A percentile compares a stretch with the other conserved stretches of the same genome.
These are phyloP conservation scores for Apaloderma vittatum DNA, from an alignment of 2,113 vertebrate species.

Conservation along the genomic window DNA sequence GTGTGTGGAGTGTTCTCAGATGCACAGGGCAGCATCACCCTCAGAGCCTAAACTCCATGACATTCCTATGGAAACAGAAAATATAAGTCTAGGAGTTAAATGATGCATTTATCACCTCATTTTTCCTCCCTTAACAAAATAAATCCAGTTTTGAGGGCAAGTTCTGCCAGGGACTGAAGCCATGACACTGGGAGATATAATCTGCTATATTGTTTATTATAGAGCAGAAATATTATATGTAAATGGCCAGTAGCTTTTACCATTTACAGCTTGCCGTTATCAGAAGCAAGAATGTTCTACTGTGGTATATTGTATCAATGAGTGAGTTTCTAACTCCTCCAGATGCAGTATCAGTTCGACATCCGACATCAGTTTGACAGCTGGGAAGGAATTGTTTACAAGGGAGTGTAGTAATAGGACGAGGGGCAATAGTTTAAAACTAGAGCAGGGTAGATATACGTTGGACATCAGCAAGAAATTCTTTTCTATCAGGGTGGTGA, in stretches of 20 bases:
- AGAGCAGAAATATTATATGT: not conserved
- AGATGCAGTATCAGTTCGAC: not conserved
- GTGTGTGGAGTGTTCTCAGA: not conserved
- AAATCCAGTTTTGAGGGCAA: not conserved
- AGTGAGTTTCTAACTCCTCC: not conserved
- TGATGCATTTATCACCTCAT: not conserved
- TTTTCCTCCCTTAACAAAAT: not conserved
- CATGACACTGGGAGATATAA: not conserved
- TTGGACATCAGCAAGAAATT: too few species aligned
- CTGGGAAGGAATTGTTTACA: too few species aligned
- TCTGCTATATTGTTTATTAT: not conserved
- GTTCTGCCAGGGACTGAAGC: not conserved
- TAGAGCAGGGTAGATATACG: too few species aligned
- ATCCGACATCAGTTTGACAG: not conserved
- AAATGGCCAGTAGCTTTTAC: not conserved
- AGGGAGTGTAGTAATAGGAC: too few species aligned
- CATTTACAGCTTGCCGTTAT: not conserved
- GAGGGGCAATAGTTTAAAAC: too few species aligned
- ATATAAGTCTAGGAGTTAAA: not conserved
- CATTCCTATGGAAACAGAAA: not conserved
- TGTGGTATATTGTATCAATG: not conserved
- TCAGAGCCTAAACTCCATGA: not conserved
- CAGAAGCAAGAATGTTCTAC: not conserved
- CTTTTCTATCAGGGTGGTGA: too few species aligned
- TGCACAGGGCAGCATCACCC: not conserved